phyloP scores from a whole-genome alignment of 1,140 invertebrate genomes.

The Lordiphosa clarofinis region DNA sequence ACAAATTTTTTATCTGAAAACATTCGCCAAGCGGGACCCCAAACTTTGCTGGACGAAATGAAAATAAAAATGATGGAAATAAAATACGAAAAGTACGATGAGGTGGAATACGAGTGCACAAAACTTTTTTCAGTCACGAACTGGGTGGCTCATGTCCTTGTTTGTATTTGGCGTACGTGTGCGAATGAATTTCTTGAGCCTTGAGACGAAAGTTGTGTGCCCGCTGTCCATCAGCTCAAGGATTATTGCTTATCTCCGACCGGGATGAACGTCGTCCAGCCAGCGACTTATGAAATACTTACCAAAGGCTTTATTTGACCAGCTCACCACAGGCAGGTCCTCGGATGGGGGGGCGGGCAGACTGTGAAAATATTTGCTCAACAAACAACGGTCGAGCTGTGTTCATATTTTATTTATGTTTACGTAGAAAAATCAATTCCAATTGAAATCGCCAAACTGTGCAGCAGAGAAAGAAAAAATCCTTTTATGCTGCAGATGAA shows the following conservation, averaged over 20 bases:
- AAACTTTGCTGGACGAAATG: constrained; percentile 40
- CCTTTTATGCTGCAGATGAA: constrained; percentile 70
- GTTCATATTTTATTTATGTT: constrained; percentile 78
- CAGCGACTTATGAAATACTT: constrained; percentile 73
- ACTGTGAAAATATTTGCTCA: constrained; percentile 64
- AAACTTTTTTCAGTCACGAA: constrained; percentile 74
- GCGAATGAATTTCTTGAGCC: constrained; percentile 61
- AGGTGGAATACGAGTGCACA: constrained; percentile 31
- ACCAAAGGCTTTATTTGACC: constrained; percentile 74
- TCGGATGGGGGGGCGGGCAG: neutral
- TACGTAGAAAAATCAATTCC: constrained; percentile 73
- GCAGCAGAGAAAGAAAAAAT: constrained; percentile 43
- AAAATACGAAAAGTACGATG: constrained; percentile 68
- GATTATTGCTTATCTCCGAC: constrained; percentile 67
- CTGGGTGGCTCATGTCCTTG: constrained; percentile 67
- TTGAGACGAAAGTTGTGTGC: constrained; percentile 39
- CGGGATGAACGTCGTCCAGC: constrained; percentile 9
- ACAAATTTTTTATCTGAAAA: constrained; percentile 59
- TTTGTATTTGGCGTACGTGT: constrained; percentile 76
- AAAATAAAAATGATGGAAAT: constrained; percentile 76
- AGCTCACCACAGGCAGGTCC: constrained; percentile 40
- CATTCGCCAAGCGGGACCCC: constrained; percentile 58
- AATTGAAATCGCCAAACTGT: constrained; percentile 36
- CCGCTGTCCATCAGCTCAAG: constrained; percentile 63
- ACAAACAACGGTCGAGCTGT: constrained; percentile 31